Evolutionary conservation across 2,113 vertebrate species (phyloP).

Genomic region (Misgurnus anguillicaudatus): DNA sequence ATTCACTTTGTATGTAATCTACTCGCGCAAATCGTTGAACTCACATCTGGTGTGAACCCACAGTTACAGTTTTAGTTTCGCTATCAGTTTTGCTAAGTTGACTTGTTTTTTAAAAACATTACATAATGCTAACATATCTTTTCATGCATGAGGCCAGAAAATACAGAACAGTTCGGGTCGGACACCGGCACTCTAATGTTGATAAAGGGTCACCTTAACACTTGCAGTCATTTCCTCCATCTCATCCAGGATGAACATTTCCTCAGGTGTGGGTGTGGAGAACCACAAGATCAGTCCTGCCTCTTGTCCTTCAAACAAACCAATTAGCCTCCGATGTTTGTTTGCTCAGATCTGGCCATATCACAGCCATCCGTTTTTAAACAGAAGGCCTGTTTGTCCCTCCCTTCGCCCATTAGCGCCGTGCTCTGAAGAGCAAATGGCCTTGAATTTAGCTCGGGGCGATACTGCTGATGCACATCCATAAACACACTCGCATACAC

Average conservation of each 20-base stretch:
- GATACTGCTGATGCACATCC: conserved; percentile 56
- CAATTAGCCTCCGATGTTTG: conserved; percentile 67
- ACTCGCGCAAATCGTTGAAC: no score
- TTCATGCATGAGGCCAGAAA: no score
- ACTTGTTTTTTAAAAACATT: no score
- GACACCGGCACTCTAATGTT: no score
- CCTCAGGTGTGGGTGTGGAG: conserved; percentile 45
- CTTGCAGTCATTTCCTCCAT: conserved; percentile 45
- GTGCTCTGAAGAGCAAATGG: conserved; percentile 70
- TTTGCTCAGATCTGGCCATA: conserved; percentile 67
- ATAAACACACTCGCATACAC: conserved; percentile 38
- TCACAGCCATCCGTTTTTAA: conserved; percentile 76
- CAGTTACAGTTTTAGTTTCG: no score
- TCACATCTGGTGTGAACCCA: no score
- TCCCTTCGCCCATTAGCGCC: conserved; percentile 66
- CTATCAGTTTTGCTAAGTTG: no score
- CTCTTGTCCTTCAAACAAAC: conserved; percentile 53
- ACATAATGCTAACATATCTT: no score
- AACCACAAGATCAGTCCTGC: conserved; percentile 23
- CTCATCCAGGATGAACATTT: conserved; percentile 36
- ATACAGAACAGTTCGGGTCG: no score
- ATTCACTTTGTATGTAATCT: no score
- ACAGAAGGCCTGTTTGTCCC: conserved; percentile 59
- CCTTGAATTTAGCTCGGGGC: conserved; percentile 72
- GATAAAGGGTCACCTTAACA: neutral